Percentiles rank a stretch among this genome's conserved stretches.
Evolutionary conservation across 2,797 vertebrate genomes (phyloP).

Genomic region (Gila robusta): DNA sequence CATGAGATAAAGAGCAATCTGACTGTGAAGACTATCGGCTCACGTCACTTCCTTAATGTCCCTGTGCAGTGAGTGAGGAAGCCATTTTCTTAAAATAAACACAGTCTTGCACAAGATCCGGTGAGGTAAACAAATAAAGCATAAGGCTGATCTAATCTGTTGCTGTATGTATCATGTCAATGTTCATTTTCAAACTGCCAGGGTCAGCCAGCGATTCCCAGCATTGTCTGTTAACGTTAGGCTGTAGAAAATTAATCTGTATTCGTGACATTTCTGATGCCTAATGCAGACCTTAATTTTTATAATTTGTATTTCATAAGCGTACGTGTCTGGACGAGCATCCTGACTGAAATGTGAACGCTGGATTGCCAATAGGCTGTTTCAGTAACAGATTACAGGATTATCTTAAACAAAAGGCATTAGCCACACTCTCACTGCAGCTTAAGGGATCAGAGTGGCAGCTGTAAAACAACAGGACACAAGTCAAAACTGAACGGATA

Average conservation of each 20-base stretch:
- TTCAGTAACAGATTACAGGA: constrained; percentile 85
- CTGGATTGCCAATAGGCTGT: constrained; percentile 80
- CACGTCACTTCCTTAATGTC: constrained; percentile 51
- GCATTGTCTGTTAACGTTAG: not conserved
- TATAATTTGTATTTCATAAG: constrained; percentile 24
- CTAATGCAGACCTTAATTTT: constrained; percentile 19
- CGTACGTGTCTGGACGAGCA: constrained; percentile 46
- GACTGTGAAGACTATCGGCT: not conserved
- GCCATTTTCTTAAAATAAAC: constrained; percentile 57
- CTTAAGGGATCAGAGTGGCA: constrained; percentile 83
- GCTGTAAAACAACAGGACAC: constrained; percentile 79
- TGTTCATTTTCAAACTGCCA: constrained; percentile 19
- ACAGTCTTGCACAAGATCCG: constrained; percentile 29
- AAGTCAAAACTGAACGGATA: constrained; percentile 49
- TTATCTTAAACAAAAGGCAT: constrained; percentile 85
- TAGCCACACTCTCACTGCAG: constrained; percentile 79
- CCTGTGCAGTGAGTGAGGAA: constrained; percentile 37
- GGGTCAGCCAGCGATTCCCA: not conserved
- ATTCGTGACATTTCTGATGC: constrained; percentile 18
- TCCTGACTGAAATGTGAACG: constrained; percentile 70
- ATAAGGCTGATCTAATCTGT: constrained; percentile 28
- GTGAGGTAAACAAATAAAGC: constrained; percentile 42
- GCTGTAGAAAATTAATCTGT: not conserved
- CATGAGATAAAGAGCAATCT: constrained; percentile 7
- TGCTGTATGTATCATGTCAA: constrained; percentile 30